Conservation (phyloP, 1,140 invertebrate species). For the Aphelinus atriplicis region DNA sequence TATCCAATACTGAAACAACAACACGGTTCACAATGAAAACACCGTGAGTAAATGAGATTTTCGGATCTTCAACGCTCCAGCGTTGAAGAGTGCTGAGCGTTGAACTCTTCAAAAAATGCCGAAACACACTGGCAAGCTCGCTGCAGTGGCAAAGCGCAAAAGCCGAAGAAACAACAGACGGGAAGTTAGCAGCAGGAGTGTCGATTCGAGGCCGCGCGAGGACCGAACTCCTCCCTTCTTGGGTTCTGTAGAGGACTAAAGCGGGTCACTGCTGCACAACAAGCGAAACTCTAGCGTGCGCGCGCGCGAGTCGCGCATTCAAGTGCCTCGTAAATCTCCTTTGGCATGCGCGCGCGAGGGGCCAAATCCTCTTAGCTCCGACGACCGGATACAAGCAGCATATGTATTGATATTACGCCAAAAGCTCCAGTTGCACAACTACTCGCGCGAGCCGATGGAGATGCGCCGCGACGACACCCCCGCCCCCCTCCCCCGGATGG, state of each 20-base stretch:
- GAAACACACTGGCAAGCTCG: too few species aligned
- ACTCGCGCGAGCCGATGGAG: background rate
- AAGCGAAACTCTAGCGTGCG: background rate
- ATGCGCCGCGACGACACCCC: background rate
- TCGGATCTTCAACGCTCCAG: too few species aligned
- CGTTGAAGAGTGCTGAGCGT: too few species aligned
- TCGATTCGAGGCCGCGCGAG: too few species aligned
- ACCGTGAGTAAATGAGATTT: too few species aligned
- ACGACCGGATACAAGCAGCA: background rate
- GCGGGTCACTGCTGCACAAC: background rate
- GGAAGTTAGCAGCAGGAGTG: too few species aligned
- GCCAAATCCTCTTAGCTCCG: background rate
- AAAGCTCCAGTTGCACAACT: constrained; percentile 18
- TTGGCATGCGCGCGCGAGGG: background rate
- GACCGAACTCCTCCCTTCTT: too few species aligned
- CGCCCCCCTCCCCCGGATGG: background rate
- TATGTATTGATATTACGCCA: constrained; percentile 23
- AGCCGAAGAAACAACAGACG: too few species aligned
- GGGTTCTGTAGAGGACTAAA: background rate
- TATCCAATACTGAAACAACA: too few species aligned
- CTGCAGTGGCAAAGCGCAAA: too few species aligned
- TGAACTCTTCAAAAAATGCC: too few species aligned
- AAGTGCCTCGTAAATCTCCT: constrained; percentile 37
- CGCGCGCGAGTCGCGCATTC: background rate
- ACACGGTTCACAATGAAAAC: too few species aligned